Base-by-base conservation (phyloP, 2,113 vertebrate species). In the Lepus americanus region DNA sequence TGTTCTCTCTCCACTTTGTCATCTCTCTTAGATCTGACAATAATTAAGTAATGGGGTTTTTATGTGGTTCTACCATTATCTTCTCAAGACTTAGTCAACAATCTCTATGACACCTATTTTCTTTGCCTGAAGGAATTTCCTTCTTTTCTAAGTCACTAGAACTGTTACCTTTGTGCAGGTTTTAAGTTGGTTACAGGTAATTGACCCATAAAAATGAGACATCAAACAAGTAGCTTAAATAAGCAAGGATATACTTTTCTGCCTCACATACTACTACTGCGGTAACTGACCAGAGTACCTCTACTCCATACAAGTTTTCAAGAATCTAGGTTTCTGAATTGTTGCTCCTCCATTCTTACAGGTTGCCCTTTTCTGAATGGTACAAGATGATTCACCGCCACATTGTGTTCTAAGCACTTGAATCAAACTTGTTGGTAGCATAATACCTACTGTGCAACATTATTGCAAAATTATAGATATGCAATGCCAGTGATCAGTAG, bases 391-490 rank as follows among this genome's bases (percentile, higher is more conserved):
- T 11, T 78, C 66, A 66, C 12, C 1, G 9, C 5, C 5, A 66
- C 9, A n/a, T 5, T 83, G 11, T 49, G 5, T 91, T 79, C 66
- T 49, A 92, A 91, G 49, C 53, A 36, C 61, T 80, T 83, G 44
- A 73, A 51, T 81, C 33, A 94, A 89, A 88, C 23, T 29, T 25
- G 8, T 23, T 59, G 14, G n/a, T 23, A 93, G 8, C 5, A 10
- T 36, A 31, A 29, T 49, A 55, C 9, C 55, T 73, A 31, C 8
- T 17, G 86, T 84, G 49, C 19, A 72, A 49, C 63, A 25, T 12
- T 77, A 72, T 51, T 94, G 63, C 59, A 92, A 87, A 97, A 64
- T 90, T 36, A 55, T 70, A 66, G 36, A 23, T 44, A 29, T 39
- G 29, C 3, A 63, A 49, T 16, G 17, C 1, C 25, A 16, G 36